Evolutionary conservation across 2,888 invertebrate genomes (phyloP).

Genomic region (Eupithecia dodoneata): DNA sequence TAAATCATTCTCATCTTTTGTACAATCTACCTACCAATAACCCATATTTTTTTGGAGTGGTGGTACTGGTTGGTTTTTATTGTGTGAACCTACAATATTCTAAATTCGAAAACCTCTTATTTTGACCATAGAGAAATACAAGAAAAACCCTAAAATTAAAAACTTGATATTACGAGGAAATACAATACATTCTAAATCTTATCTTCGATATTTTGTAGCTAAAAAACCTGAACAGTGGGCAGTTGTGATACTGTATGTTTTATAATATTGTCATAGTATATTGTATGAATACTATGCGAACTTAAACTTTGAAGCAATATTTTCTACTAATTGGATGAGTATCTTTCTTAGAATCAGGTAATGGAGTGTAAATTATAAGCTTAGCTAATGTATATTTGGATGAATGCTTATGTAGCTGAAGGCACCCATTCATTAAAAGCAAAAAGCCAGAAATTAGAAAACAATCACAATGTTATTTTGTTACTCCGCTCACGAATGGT

Average conservation of each 20-base stretch:
- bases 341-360: conserved; percentile 22
- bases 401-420: conserved; percentile 32
- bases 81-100: neutral
- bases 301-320: neutral
- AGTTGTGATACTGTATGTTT: neutral
- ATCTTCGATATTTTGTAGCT: neutral
- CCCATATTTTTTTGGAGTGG: neutral
- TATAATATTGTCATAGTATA: neutral
- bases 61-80: neutral
- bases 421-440: conserved; percentile 47
- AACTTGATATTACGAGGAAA: neutral
- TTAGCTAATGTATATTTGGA: conserved; percentile 29
- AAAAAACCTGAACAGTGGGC: neutral
- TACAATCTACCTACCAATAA: neutral
- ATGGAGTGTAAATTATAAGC: conserved; percentile 34
- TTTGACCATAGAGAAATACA: neutral
- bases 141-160: neutral
- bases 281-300: neutral
- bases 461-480: conserved; percentile 64
- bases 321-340: conserved; percentile 18
- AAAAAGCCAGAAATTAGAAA: conserved; percentile 62
- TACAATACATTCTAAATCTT: neutral
- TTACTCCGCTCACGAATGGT: conserved; percentile 66
- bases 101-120: neutral
- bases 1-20: neutral